Evolutionary conservation across 2,888 invertebrate species (phyloP).

Genomic region (Heptascelio sp.): DNA sequence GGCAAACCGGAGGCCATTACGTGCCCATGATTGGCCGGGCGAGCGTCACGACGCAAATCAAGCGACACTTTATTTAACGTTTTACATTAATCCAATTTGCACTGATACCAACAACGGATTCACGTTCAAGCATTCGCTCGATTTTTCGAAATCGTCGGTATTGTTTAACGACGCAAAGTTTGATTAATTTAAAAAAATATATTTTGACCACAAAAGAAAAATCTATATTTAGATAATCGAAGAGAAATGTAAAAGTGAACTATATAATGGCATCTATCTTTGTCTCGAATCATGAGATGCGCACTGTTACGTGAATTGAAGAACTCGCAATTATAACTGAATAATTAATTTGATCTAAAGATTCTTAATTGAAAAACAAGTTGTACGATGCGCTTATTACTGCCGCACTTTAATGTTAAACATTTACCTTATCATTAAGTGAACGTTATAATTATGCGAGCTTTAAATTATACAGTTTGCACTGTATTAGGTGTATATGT

Average conservation of each 20-base stretch:
- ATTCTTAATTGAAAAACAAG: too few species aligned
- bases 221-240: conserved; percentile 83
- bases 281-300: conserved; percentile 5
- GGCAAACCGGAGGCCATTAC: conserved; percentile 87
- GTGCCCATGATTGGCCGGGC: conserved; percentile 86
- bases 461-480: too few species aligned
- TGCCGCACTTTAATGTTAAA: too few species aligned
- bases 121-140: conserved; percentile 3
- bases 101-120: conserved; percentile 36
- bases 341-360: too few species aligned
- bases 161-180: background rate
- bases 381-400: too few species aligned
- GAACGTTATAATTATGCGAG: too few species aligned
- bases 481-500: too few species aligned
- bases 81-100: conserved; percentile 66
- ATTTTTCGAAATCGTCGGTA: conserved; percentile 24
- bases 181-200: too few species aligned
- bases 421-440: too few species aligned
- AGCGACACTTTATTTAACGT: conserved; percentile 77
- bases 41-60: conserved; percentile 83
- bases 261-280: conserved; percentile 9
- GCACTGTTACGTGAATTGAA: too few species aligned
- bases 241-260: conserved; percentile 65
- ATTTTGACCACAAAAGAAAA: conserved; percentile 79
- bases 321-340: too few species aligned